Conservation (phyloP, 2,888 invertebrate genomes). For the Drosophila fulvimacula region DNA sequence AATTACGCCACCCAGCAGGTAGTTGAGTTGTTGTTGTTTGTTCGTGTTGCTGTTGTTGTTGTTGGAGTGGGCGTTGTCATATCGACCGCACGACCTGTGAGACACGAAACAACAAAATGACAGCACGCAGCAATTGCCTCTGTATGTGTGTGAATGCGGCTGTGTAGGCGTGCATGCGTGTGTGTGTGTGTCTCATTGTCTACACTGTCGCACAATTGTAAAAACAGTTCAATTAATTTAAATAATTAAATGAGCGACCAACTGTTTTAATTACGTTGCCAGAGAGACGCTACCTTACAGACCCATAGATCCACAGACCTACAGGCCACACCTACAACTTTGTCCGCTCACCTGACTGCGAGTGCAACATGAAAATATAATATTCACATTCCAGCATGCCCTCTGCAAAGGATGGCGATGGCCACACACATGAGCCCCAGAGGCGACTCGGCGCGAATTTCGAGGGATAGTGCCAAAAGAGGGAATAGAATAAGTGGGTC, state of each 20-base stretch:
- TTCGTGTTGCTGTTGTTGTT: conserved; percentile 19
- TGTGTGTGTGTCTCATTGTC: conserved; percentile 8
- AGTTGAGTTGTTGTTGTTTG: conserved; percentile 13
- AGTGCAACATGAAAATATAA: conserved; percentile 45
- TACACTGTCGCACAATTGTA: conserved; percentile 56
- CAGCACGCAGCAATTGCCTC: conserved; percentile 33
- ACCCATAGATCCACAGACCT: conserved; percentile 10
- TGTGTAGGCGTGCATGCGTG: conserved; percentile 3
- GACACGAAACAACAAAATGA: conserved; percentile 46
- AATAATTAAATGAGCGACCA: conserved; percentile 76
- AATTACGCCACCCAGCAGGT: conserved; percentile 58
- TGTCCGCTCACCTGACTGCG: conserved; percentile 24
- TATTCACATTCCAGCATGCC: conserved; percentile 44
- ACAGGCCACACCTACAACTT: conserved; percentile 5
- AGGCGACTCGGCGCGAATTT: conserved; percentile 44
- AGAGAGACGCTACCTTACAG: conserved; percentile 17
- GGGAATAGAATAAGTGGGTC: not conserved
- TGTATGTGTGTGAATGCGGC: not conserved
- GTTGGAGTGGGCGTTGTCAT: conserved; percentile 68
- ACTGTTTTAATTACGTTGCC: conserved; percentile 77
- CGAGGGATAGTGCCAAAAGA: conserved; percentile 21
- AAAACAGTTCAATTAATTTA: conserved; percentile 80
- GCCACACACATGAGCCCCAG: conserved; percentile 44
- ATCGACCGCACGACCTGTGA: conserved; percentile 73
- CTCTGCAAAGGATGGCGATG: conserved; percentile 5